Base-by-base conservation (phyloP, 2,888 invertebrate genomes). In the Colostygia pectinataria region DNA sequence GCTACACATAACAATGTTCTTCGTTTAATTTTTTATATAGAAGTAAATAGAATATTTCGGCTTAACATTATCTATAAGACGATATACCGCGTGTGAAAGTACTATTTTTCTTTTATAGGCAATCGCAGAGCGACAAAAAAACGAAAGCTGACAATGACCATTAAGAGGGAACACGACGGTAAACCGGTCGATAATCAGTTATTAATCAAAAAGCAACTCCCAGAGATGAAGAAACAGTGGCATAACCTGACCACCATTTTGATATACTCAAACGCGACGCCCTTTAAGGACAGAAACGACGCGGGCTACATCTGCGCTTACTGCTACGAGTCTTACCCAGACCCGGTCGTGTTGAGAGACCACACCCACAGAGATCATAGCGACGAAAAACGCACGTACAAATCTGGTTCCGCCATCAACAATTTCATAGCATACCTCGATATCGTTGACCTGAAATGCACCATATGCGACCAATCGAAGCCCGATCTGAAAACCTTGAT, bases 21-120 rank as follows among this genome's bases (percentile, higher is more conserved):
- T n/a, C n/a, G n/a, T n/a, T n/a, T n/a, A n/a, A n/a, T n/a, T n/a
- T n/a, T n/a, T n/a, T n/a, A n/a, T n/a, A n/a, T n/a, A n/a, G n/a
- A n/a, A n/a, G n/a, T n/a, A n/a, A n/a, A n/a, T n/a, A n/a, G 29
- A 41, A 29, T 25, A 23, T 40, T 37, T 34, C 45, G 45, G 38
- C 31, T 38, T 24, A 14, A 33, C 31, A 42, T 29, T 33, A 14
- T 12, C 32, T 15, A 5, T 31, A 44, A 37, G 42, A 55, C 64
- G 64, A 57, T 79, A 77, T 71, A 71, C 65, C 77, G 76, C 79
- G 71, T 78, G 78, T 86, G 80, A 85, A 80, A 77, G 74, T 72
- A 75, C 79, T 64, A 80, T 85, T 87, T 88, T 60, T 88, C 87
- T 88, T 88, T 88, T 88, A 84, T 88, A 89, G 88, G 88, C 81